Conservation (phyloP, 2,797 vertebrate genomes). For the Anisognathus igniventris region DNA sequence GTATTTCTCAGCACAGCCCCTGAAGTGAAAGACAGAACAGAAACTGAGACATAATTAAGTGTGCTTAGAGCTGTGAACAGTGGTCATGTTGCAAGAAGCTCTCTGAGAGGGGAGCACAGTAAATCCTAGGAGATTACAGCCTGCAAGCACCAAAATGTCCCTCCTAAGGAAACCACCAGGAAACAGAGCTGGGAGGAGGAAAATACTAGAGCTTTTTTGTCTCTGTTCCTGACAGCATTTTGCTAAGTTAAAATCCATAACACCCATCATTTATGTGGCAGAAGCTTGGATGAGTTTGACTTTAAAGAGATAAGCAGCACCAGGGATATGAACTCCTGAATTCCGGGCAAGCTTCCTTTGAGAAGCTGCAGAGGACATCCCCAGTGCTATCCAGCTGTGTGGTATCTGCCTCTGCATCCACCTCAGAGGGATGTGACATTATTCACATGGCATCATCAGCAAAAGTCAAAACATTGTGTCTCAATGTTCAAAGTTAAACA, state of each 20-base stretch:
- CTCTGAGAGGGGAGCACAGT: neutral
- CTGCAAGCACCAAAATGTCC: neutral
- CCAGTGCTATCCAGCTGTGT: neutral
- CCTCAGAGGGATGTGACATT: neutral
- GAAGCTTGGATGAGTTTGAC: neutral
- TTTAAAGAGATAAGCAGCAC: neutral
- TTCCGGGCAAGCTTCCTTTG: neutral
- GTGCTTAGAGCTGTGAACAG: neutral
- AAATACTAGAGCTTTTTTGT: neutral
- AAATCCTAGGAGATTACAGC: neutral
- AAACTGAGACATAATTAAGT: neutral
- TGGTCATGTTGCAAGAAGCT: neutral
- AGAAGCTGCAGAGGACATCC: neutral
- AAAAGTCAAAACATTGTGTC: neutral
- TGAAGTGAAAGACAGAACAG: neutral
- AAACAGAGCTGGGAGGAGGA: neutral
- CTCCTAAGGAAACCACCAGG: neutral
- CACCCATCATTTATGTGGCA: neutral
- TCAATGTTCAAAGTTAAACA: neutral
- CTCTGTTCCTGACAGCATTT: neutral
- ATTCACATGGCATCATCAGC: neutral
- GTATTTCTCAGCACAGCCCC: neutral
- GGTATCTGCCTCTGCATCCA: neutral
- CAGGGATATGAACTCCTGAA: neutral
- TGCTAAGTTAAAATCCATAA: neutral